A percentile compares a stretch with the other conserved stretches of the same genome.
Conservation (phyloP, 2,888 invertebrate genomes). For the Cheilosia scutellata region DNA sequence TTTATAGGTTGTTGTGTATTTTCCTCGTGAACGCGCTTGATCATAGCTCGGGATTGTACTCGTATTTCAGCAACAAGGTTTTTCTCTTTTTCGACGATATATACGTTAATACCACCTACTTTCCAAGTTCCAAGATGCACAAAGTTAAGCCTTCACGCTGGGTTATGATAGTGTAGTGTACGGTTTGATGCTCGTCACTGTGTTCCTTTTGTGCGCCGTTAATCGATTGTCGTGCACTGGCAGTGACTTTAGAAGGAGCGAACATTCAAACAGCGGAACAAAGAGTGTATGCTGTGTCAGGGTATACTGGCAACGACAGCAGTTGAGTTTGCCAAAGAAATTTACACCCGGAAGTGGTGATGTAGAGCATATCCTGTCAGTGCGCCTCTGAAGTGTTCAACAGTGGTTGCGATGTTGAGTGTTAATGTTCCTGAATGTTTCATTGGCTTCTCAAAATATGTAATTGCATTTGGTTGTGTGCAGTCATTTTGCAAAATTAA, state of each 20-base stretch:
- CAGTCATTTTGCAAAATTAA: not conserved
- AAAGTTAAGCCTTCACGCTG: conserved; percentile 30
- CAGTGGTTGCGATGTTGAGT: conserved; percentile 31
- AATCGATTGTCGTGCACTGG: conserved; percentile 30
- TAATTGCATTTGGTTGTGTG: conserved; percentile 16
- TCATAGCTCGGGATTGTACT: conserved; percentile 26
- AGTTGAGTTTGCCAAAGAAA: conserved; percentile 56
- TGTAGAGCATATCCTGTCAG: conserved; percentile 55
- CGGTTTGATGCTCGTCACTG: not conserved
- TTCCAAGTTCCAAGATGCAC: conserved; percentile 17
- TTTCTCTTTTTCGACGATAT: conserved; percentile 7
- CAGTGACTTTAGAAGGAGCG: conserved; percentile 32
- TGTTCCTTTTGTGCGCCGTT: conserved; percentile 27
- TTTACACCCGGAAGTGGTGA: conserved; percentile 67
- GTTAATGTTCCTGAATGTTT: conserved; percentile 22
- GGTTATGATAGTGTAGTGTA: conserved; percentile 15
- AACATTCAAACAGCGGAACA: conserved; percentile 40
- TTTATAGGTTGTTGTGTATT: conserved; percentile 31
- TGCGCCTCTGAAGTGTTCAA: conserved; percentile 12
- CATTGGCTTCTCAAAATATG: conserved; percentile 10
- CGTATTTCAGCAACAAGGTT: conserved; percentile 22
- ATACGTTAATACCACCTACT: not conserved
- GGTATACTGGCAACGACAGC: conserved; percentile 53
- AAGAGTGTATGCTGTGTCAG: conserved; percentile 25
- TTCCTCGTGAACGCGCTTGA: conserved; percentile 29